Conservation (phyloP, 2,797 vertebrate species). For the Enteromius argenteus region DNA sequence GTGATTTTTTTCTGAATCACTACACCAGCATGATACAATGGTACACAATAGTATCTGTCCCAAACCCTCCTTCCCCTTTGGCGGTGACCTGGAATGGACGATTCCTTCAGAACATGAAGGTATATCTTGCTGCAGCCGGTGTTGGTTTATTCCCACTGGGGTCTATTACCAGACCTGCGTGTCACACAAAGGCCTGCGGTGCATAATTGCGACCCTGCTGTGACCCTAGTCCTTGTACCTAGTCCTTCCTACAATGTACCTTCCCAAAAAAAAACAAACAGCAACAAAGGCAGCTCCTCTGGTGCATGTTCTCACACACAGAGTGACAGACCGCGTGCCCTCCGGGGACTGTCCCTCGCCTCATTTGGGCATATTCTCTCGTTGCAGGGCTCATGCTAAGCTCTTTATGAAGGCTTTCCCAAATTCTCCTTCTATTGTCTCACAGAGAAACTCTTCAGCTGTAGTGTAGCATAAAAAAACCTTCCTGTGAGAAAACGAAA, state of each 20-base stretch:
- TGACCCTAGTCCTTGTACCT: conserved; percentile 33
- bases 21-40: conserved; percentile 5
- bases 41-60: conserved; percentile 13
- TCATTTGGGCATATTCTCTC: conserved; percentile 58
- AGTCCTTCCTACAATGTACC: not conserved
- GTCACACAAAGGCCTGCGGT: conserved; percentile 22
- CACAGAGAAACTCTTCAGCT: conserved; percentile 23
- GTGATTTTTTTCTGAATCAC: not conserved
- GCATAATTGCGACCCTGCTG: conserved; percentile 17
- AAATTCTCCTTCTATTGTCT: conserved; percentile 37
- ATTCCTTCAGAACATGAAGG: conserved; percentile 24
- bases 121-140: not conserved
- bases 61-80: conserved; percentile 28
- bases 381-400: conserved; percentile 49
- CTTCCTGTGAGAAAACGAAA: conserved; percentile 43
- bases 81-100: conserved; percentile 29
- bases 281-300: conserved; percentile 25
- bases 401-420: conserved; percentile 62
- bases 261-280: conserved; percentile 21
- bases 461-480: conserved; percentile 41
- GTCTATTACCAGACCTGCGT: conserved; percentile 51
- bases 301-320: conserved; percentile 10
- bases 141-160: conserved; percentile 48
- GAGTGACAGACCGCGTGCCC: not conserved
- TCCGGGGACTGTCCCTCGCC: conserved; percentile 48